Conservation (phyloP, 2,888 invertebrate genomes). For the Cosmorhoe ocellata region DNA sequence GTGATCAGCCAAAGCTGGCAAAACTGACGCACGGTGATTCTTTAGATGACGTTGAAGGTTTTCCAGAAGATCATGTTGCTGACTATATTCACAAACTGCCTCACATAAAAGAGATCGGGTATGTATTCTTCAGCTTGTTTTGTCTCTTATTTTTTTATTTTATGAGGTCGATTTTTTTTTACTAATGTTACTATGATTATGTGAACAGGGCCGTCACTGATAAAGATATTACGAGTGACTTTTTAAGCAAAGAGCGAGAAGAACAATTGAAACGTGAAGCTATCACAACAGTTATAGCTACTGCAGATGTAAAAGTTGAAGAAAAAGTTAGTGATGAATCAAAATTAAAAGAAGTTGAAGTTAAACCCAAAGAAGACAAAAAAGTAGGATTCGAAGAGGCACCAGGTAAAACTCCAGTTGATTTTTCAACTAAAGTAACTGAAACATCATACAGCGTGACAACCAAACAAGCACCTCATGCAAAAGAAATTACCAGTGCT, state of each 20-base stretch:
- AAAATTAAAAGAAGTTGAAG: background rate
- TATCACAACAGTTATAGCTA: constrained; percentile 24
- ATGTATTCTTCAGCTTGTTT: constrained; percentile 23
- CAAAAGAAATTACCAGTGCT: constrained; percentile 39
- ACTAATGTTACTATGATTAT: too few species aligned
- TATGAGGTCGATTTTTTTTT: too few species aligned
- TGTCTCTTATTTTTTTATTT: too few species aligned
- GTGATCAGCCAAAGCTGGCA: constrained; percentile 55
- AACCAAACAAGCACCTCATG: constrained; percentile 42
- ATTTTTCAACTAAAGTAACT: constrained; percentile 48
- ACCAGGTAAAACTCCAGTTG: constrained; percentile 33
- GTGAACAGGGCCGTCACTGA: constrained; percentile 48
- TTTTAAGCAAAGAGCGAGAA: constrained; percentile 64
- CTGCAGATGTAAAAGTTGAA: constrained; percentile 1
- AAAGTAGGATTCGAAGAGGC: constrained; percentile 31
- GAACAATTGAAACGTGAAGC: constrained; percentile 65
- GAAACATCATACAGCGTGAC: constrained; percentile 48
- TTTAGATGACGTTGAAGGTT: constrained; percentile 78
- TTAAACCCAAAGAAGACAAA: constrained; percentile 27
- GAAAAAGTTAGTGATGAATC: background rate
- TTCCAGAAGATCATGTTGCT: constrained; percentile 74
- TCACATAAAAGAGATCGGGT: constrained; percentile 76
- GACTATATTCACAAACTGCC: constrained; percentile 75
- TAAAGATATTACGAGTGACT: constrained; percentile 57
- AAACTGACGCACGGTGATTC: constrained; percentile 75